Evolutionary conservation across 2,113 vertebrate genomes (phyloP), one percentile per base, ranked within the genome.

Genomic region (Cricetomys ansorgei): DNA sequence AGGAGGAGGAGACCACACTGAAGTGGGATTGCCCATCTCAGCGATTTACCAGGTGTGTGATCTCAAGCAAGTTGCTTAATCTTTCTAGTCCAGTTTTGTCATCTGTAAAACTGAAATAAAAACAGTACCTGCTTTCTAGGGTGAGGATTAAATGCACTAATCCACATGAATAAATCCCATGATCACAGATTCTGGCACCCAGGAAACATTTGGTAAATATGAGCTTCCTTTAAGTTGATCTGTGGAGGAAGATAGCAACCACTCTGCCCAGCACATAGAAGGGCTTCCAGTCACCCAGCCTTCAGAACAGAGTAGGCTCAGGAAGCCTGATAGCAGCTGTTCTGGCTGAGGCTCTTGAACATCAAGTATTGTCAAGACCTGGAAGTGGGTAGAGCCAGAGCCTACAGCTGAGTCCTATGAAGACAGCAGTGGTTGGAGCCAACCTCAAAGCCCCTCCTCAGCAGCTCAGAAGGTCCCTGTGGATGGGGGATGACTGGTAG

Each of bases 31-130:
- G 21, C 13, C 7, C 3, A 15, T 43, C 7, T 55, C 83, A 0
- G 55, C 1, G 5, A 89, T 2, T 59, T 53, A 83, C 13, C 19
- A 65, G n/a, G 70, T 5, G 0, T 7, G 4, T 62, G 50, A 70
- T 13, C 10, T 94, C 93, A 21, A 84, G 29, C 50, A 80, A 76
- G 31, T 45, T 15, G 57, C 88, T 85, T 94, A 34, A 84, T 72
- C 79, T 97, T 89, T 67, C n/a, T 70, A 15, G 31, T 21, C 89
- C 72, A 91, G 31, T 91, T 89, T 93, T 83, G 86, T 77, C 77
- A 79, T 76, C 80, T 88, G 57, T 70, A 73, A 93, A 96, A 88
- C 13, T 96, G 89, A 96, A 95, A 84, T 91, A 84, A 96, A 88
- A 93, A 94, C 43, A 53, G 65, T 19, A 45, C 57, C 43, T 73